Evolutionary conservation across 2,888 invertebrate genomes (phyloP), one percentile per base, ranked within the genome.

Genomic region (Scotopteryx bipunctaria): DNA sequence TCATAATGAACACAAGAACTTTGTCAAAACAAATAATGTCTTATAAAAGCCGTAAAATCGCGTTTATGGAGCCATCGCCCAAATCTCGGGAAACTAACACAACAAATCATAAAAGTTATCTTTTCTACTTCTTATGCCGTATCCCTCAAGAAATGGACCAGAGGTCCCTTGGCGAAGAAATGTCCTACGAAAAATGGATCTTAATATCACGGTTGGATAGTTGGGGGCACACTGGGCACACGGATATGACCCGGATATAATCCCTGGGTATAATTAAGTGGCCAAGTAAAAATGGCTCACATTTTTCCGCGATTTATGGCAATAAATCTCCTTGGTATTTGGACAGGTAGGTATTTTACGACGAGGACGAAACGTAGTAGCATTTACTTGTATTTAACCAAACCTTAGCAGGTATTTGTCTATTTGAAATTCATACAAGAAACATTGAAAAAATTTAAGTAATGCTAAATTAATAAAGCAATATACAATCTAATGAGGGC

Each of bases 81-180:
- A 36, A 53, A 47, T 53, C 52, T 38, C 40, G 9, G 35, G 35
- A 45, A 53, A 53, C 47, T 53, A 54, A 36, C 52, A 53, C 40
- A 54, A 48, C 54, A 54, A 49, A 49, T 54, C 54, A 54, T 54
- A 54, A 48, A 54, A 49, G 54, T 44, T 38, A 48, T 54, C 48
- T 48, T 14, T n/a, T 44, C 47, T 41, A 32, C 13, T 14, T 31
- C 37, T 21, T n/a, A n/a, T n/a, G n/a, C n/a, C 8, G 31, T 13
- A 16, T 41, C 53, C 29, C 40, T 41, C 14, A 46, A 43, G 41
- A 32, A 52, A 53, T 43, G 53, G 38, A 54, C 40, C 48, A 41
- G 17, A 25, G 27, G 38, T 48, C 48, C 48, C 48, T 37, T 37
- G 46, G 16, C 33, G 25, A 25, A 25, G 25, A 54, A 44, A 48